Conservation (phyloP, 2,113 vertebrate species). For the Pristiophorus japonicus region DNA sequence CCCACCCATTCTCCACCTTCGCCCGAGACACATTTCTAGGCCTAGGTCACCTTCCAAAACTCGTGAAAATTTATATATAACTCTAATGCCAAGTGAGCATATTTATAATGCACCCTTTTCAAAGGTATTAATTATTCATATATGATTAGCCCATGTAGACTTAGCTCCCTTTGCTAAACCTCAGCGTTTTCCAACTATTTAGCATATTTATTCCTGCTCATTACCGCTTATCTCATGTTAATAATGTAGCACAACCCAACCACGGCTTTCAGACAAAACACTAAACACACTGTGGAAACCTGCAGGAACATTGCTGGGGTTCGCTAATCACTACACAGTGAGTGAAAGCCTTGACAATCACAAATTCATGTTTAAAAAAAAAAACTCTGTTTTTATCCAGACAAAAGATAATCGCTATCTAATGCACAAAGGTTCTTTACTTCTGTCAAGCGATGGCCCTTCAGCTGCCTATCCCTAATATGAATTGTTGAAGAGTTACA, state of each 20-base stretch:
- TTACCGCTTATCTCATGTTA: neutral
- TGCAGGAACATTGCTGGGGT: neutral
- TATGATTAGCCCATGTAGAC: neutral
- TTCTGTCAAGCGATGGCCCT: neutral
- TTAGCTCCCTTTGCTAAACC: neutral
- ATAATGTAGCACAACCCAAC: neutral
- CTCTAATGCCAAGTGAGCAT: neutral
- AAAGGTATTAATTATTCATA: neutral
- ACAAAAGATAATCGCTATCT: neutral
- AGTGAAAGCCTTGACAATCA: neutral
- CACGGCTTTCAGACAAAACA: neutral
- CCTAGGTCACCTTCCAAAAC: neutral
- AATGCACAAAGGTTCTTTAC: neutral
- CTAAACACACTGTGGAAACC: neutral
- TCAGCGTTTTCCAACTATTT: neutral
- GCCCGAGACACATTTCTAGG: too few species aligned
- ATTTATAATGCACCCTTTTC: neutral
- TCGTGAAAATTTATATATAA: neutral
- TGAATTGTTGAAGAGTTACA: neutral
- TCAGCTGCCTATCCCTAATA: neutral
- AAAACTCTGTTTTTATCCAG: neutral
- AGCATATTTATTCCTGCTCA: slow-evolving; percentile 1
- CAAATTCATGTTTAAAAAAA: neutral
- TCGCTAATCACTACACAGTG: neutral
- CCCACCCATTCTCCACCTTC: too few species aligned